Percentiles rank a stretch among this genome's conserved stretches.
phyloP scores from a whole-genome alignment of 2,888 invertebrate species.

The Venustoraphidia nigricollis region DNA sequence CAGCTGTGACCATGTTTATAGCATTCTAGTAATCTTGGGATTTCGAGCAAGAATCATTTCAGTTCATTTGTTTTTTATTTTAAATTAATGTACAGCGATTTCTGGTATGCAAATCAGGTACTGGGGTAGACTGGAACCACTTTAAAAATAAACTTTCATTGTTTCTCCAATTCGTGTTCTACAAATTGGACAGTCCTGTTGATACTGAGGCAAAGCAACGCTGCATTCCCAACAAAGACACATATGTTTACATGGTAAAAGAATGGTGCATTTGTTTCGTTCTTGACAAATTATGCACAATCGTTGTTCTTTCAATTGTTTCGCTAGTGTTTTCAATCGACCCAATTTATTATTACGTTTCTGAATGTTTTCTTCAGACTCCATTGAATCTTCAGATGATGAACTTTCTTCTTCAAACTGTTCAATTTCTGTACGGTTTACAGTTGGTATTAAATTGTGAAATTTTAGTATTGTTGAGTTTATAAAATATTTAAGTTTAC shows the following conservation, averaged over 20 bases:
- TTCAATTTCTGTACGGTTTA: no score
- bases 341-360: no score
- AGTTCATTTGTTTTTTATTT: not conserved
- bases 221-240: slow-evolving; percentile 38
- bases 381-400: no score
- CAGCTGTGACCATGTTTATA: no score
- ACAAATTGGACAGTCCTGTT: slow-evolving; percentile 37
- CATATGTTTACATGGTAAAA: slow-evolving; percentile 38
- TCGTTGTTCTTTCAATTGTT: slow-evolving; percentile 19
- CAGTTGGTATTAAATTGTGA: no score
- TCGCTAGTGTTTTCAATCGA: no score
- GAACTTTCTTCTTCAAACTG: no score
- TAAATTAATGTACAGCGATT: not conserved
- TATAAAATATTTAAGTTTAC: no score
- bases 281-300: slow-evolving; percentile 40
- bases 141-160: slow-evolving; percentile 35
- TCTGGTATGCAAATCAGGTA: not conserved
- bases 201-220: slow-evolving; percentile 30
- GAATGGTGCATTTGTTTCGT: slow-evolving; percentile 35
- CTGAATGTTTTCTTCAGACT: no score
- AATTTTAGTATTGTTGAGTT: no score
- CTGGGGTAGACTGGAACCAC: not conserved
- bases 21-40: no score
- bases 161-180: slow-evolving; percentile 37
- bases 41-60: no score